Base-by-base conservation (phyloP, 2,113 vertebrate genomes). In the Sterna hirundo region DNA sequence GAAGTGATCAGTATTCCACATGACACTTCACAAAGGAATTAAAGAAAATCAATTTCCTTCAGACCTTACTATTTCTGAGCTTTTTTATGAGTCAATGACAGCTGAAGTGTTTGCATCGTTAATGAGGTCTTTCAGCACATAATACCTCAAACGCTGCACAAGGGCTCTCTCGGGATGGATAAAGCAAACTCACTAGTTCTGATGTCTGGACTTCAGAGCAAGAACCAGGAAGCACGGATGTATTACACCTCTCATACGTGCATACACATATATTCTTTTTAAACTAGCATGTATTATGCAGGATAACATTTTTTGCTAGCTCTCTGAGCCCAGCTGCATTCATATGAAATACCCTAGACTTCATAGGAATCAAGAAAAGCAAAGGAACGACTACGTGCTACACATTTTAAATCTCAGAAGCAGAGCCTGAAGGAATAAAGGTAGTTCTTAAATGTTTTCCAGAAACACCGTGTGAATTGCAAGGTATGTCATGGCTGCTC, bases 1-100 rank as follows among this genome's bases (percentile, higher is more conserved):
- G 20, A 96, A 86, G 47, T 82, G 93, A 91, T 98, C 96, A 95
- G 83, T 95, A 98, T 97, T 98, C 96, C n/a, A 19, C 62, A 61
- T 84, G 95, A 93, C 88, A 96, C 76, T 93, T 96, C 91, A 89
- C 89, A 95, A 86, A 95, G 72, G 95, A 96, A 97, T 98, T 95
- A 96, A 92, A 97, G 95, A 97, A 97, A 98, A 97, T 97, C 95
- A 93, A 94, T 98, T 98, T 98, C 86, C 88, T 96, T 94, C 90
- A 90, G 85, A 81, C 58, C 25, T 80, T 87, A 75, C 91, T 96
- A 96, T 96, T 97, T 97, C 90, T 93, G 91, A 96, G 91, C 40
- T 61, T 81, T 96, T 83, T 93, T 84, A 95, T 96, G 97, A 97
- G 90, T 97, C 95, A 97, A 61, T 94, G 97, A 95, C 94, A 98